phyloP scores from a whole-genome alignment of 2,113 vertebrate species.

The Charadrius vociferus region DNA sequence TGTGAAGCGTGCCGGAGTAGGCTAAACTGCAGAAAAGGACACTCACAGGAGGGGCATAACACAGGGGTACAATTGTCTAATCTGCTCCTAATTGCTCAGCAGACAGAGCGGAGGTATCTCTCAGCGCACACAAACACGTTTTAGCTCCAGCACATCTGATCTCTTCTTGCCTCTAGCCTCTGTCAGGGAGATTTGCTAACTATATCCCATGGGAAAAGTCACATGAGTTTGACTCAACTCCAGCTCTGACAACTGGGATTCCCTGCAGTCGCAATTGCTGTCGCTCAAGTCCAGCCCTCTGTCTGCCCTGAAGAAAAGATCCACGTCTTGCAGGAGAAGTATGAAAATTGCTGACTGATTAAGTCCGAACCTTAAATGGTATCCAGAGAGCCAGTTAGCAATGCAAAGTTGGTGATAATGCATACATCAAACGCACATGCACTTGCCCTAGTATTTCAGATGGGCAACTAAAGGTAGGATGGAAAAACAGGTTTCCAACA shows the following conservation, averaged over 20 bases:
- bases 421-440: conserved; percentile 70
- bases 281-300: conserved; percentile 57
- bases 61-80: not conserved
- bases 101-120: conserved; percentile 52
- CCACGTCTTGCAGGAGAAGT: conserved; percentile 74
- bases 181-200: conserved; percentile 81
- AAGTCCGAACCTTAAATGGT: conserved; percentile 85
- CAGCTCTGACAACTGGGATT: conserved; percentile 76
- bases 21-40: not conserved
- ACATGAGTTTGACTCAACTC: conserved; percentile 70
- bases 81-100: conserved; percentile 74
- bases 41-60: not conserved
- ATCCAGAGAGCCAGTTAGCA: conserved; percentile 84
- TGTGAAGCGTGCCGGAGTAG: not conserved
- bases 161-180: conserved; percentile 80
- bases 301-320: conserved; percentile 76
- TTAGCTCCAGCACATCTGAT: conserved; percentile 68
- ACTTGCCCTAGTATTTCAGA: conserved; percentile 28
- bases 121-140: conserved; percentile 65
- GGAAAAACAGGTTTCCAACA: not conserved
- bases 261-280: conserved; percentile 77
- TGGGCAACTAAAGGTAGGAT: not conserved
- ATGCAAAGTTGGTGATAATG: conserved; percentile 79
- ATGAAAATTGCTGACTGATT: conserved; percentile 87
- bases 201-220: conserved; percentile 76